These are phyloP conservation scores for Slavum lentiscoides DNA, from an alignment of 2,888 invertebrate species.

Conservation along the genomic window DNA sequence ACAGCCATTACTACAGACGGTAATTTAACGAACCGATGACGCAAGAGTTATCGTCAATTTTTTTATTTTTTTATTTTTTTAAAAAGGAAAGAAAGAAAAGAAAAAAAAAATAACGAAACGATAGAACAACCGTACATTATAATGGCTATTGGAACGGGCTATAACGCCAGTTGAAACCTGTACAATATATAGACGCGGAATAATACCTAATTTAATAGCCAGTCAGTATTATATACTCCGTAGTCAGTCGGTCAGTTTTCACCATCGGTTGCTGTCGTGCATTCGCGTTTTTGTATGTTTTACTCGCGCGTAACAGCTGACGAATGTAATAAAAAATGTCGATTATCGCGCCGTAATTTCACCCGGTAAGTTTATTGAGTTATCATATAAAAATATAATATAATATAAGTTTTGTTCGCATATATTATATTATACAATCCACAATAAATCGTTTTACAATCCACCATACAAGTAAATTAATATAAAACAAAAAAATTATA, in stretches of 20 bases:
- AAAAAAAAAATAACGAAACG: background rate
- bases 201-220: background rate
- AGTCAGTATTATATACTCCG: too few species aligned
- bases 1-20: background rate
- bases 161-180: background rate
- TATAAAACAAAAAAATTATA: too few species aligned
- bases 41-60: background rate
- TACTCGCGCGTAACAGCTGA: constrained; percentile 34
- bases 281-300: constrained; percentile 30
- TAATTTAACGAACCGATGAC: background rate
- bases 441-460: too few species aligned
- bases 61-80: background rate
- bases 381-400: background rate
- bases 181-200: too few species aligned
- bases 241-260: constrained; percentile 7
- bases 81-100: background rate
- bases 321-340: background rate
- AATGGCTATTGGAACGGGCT: background rate
- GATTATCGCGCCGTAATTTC: background rate
- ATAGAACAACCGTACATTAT: constrained; percentile 10
- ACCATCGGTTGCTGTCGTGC: background rate
- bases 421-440: too few species aligned
- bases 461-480: too few species aligned
- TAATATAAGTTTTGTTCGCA: too few species aligned
- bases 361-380: background rate